Evolutionary conservation across 2,888 invertebrate genomes (phyloP).

Genomic region (Acanthococcus lagerstroemiae): DNA sequence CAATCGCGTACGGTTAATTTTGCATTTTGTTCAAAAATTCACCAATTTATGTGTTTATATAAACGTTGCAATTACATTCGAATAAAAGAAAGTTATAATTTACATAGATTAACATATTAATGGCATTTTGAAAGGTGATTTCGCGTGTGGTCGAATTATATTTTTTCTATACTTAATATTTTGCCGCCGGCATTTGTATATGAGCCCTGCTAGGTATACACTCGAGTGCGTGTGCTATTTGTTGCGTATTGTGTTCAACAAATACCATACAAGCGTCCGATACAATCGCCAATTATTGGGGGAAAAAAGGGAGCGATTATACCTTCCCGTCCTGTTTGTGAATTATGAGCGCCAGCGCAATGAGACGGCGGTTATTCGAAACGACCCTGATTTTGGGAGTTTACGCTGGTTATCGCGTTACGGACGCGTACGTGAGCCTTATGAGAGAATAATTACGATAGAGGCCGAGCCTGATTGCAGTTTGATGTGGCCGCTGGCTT

Average conservation of each 20-base stretch:
- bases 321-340: too few relatives aligned
- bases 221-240: constrained; percentile 1
- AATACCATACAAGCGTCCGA: constrained; percentile 1
- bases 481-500: too few relatives aligned
- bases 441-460: too few relatives aligned
- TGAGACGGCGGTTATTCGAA: too few relatives aligned
- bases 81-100: constrained; percentile 25
- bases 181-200: not conserved
- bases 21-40: constrained; percentile 18
- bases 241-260: constrained; percentile 12
- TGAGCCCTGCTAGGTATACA: not conserved
- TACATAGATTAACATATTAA: constrained; percentile 28
- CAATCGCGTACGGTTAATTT: constrained; percentile 22
- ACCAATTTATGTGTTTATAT: constrained; percentile 28
- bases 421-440: too few relatives aligned
- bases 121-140: constrained; percentile 4
- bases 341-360: too few relatives aligned
- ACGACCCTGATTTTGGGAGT: too few relatives aligned
- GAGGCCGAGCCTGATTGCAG: too few relatives aligned
- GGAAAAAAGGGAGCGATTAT: not conserved
- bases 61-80: constrained; percentile 27
- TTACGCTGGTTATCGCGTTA: too few relatives aligned
- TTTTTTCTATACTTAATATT: not conserved
- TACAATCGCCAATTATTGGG: not conserved
- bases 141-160: constrained; percentile 6